Percentiles rank a stretch among this genome's conserved stretches.
phyloP scores from a whole-genome alignment of 2,888 invertebrate species.

The Eulithis prunata region DNA sequence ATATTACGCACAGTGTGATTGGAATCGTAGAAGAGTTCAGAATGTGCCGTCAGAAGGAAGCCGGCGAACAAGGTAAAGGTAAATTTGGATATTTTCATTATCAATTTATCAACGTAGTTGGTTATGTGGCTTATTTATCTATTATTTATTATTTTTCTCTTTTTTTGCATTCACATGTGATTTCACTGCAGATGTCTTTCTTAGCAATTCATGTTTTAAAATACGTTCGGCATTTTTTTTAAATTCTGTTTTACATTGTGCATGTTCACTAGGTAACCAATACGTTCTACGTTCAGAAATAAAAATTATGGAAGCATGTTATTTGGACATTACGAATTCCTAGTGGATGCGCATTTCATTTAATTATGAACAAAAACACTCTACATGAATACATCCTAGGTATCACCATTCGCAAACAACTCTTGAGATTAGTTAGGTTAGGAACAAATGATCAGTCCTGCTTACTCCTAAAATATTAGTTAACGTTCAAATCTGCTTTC shows the following conservation, averaged over 20 bases:
- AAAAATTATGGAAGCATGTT: constrained; percentile 67
- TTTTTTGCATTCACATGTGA: constrained; percentile 84
- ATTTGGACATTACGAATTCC: constrained; percentile 47
- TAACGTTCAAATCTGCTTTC: constrained; percentile 24
- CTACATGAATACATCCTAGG: constrained; percentile 16
- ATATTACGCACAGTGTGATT: constrained; percentile 56
- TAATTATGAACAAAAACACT: constrained; percentile 43
- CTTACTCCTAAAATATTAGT: constrained; percentile 8
- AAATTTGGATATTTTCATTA: constrained; percentile 64
- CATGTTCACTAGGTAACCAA: constrained; percentile 62
- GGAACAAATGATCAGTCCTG: constrained; percentile 17
- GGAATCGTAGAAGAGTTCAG: constrained; percentile 62
- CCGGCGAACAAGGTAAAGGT: constrained; percentile 58
- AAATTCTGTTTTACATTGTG: constrained; percentile 48
- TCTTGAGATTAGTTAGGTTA: constrained; percentile 8
- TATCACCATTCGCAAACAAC: constrained; percentile 4
- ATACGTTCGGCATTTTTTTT: constrained; percentile 37
- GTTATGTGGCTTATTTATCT: constrained; percentile 83
- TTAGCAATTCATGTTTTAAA: constrained; percentile 74
- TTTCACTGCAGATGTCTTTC: constrained; percentile 81
- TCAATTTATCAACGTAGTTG: constrained; percentile 67
- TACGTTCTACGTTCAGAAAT: constrained; percentile 32
- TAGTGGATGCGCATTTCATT: constrained; percentile 81
- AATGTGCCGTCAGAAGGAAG: constrained; percentile 48
- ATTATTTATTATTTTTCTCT: constrained; percentile 73